A percentile compares a stretch with the other conserved stretches of the same genome.
phyloP scores from a whole-genome alignment of 2,797 vertebrate species.

The Gymnoscopelus braueri region DNA sequence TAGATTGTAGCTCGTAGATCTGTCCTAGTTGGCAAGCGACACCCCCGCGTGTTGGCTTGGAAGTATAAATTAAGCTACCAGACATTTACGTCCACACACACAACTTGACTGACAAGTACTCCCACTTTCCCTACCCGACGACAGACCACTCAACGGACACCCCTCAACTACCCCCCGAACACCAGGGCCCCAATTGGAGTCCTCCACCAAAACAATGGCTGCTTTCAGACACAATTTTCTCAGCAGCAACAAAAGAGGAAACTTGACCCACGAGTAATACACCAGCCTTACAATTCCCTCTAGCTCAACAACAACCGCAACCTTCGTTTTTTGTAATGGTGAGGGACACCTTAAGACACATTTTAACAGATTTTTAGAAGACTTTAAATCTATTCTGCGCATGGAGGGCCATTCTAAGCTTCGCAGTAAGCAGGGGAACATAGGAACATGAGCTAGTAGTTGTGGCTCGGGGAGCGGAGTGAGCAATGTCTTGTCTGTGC shows the following conservation, averaged over 20 bases:
- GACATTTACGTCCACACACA: background rate
- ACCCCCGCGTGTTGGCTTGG: no score
- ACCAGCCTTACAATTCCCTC: constrained; percentile 39
- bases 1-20: no score
- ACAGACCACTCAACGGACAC: background rate
- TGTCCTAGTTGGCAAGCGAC: no score
- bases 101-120: background rate
- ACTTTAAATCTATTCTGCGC: background rate
- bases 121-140: background rate
- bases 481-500: background rate
- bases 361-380: background rate
- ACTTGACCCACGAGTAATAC: constrained; percentile 53
- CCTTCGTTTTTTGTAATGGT: constrained; percentile 15
- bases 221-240: constrained; percentile 67
- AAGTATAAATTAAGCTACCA: no score
- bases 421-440: background rate
- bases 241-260: constrained; percentile 70
- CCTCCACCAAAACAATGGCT: constrained; percentile 64
- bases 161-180: background rate
- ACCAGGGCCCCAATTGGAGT: constrained; percentile 53
- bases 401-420: background rate
- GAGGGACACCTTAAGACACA: constrained; percentile 22
- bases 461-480: no score
- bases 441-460: background rate
- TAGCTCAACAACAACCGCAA: constrained; percentile 38